Base-by-base conservation (phyloP, 2,113 vertebrate genomes). In the Laticauda colubrina region DNA sequence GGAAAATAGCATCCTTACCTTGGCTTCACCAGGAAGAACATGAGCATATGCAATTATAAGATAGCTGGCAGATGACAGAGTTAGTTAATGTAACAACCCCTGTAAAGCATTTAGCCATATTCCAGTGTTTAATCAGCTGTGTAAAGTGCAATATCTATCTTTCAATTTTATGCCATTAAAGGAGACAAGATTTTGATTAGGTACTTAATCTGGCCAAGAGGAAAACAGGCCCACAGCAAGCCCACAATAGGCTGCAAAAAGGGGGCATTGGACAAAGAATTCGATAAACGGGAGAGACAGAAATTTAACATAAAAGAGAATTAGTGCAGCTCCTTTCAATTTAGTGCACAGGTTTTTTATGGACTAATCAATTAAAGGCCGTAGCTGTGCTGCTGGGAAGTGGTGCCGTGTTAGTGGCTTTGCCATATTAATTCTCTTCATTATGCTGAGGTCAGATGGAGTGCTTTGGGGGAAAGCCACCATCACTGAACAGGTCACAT, bases 181-280 rank as follows among this genome's bases (percentile, higher is more conserved):
- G 97, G 97, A 98, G 98, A 98, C 98, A 98, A 98, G 98, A 98
- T 98, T 98, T 98, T 98, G 98, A 99, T 99, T 98, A 99, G 98
- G 97, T 98, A 97, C 97, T 98, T 99, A 98, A 98, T 99, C 98
- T 99, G 98, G 97, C 97, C 97, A 97, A 93, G 96, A 97, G 95
- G 96, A 98, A 98, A 98, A 98, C 97, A 98, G 98, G 97, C 97
- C 98, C 97, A 97, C 95, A 98, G 98, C 97, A 98, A 98, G 97
- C 97, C 97, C 88, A 93, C 92, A 97, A 96, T 97, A 97, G 97
- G 97, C 97, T 97, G 97, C 96, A 96, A 97, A 90, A 97, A 97
- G 97, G 97, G 87, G 97, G 97, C 97, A 96, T 97, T 97, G 97
- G 96, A 97, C 48, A 93, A 94, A 96, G 96, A 97, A 98, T 98